Evolutionary conservation across 2,888 invertebrate species (phyloP).

Genomic region (Luperina testacea): DNA sequence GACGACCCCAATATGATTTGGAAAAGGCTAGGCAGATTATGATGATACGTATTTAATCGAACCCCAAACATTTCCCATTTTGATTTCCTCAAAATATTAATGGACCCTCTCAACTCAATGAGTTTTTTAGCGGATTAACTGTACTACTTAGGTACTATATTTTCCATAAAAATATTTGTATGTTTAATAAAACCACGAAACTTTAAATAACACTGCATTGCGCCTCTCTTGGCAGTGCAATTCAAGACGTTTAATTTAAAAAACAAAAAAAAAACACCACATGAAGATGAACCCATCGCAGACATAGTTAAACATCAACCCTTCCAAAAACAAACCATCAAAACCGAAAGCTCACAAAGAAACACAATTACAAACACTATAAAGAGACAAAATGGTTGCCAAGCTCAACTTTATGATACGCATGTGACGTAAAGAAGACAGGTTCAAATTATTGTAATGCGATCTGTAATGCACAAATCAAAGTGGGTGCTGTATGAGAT

Average conservation of each 20-base stretch:
- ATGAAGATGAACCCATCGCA: conserved; percentile 30
- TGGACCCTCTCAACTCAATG: not conserved
- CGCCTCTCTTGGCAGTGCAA: conserved; percentile 7
- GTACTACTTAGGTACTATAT: not conserved
- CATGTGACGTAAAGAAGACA: conserved; percentile 72
- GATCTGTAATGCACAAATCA: conserved; percentile 73
- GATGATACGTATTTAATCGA: too few species aligned
- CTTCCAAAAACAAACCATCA: conserved; percentile 41
- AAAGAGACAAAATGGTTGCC: conserved; percentile 68
- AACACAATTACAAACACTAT: conserved; percentile 75
- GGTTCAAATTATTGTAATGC: conserved; percentile 75
- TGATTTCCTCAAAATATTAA: not conserved
- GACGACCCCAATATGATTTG: too few species aligned
- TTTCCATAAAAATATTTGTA: not conserved
- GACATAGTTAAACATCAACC: conserved; percentile 53
- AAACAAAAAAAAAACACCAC: not conserved
- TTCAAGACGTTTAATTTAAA: conserved; percentile 7
- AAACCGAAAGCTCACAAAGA: conserved; percentile 64
- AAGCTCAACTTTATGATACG: conserved; percentile 70
- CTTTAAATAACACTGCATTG: not conserved
- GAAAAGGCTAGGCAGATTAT: too few species aligned
- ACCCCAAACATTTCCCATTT: not conserved
- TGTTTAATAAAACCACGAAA: not conserved
- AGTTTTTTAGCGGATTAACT: not conserved
- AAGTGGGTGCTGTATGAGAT: conserved; percentile 62